Evolutionary conservation across 1,140 invertebrate species (phyloP), one percentile per base, ranked within the genome.

Genomic region (Calephelis nemesis): DNA sequence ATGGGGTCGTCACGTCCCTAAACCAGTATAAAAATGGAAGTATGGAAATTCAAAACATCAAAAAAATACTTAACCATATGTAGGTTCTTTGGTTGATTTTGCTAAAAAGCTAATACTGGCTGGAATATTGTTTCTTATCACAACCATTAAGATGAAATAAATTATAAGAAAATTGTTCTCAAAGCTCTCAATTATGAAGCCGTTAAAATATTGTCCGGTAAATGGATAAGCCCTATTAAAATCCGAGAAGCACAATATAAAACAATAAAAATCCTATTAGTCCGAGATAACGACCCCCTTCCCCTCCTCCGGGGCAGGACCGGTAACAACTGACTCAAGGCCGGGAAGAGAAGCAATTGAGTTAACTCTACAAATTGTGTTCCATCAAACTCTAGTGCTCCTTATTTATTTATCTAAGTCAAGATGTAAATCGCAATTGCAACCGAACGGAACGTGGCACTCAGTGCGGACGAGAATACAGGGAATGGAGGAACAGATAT

Each of bases 241-340:
- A 58, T 58, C 54, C 54, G 54, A 58, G 54, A 15, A 58, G 54
- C 54, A 45, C 49, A 52, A 52, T 63, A 63, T 63, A 68, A 68
- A 68, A 68, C 67, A 68, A 68, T 68, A 68, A 68, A 68, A 68
- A 63, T 68, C 62, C 19, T 68, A 63, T 68, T 68, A 68, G 62
- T 60, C 62, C 3, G 48, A 60, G 67, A 47, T 62, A 48, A 54
- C 45, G 19, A 39, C 40, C 65, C n/a, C 40, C 50, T 30, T 30
- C 40, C 8, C 40, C 49, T 42, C n/a, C 30, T 7, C 7, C 12
- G 52, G 19, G 15, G 19, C 15, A 40, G 30, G 54, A 9, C 54
- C 54, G 30, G 54, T 60, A 60, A 60, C 39, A 39, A 60, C 54
- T 60, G 54, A 19, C 54, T 60, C 39, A 60, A 60, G 30, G 39